Evolutionary conservation across 2,113 vertebrate species (phyloP).

Genomic region (Strix aluco): DNA sequence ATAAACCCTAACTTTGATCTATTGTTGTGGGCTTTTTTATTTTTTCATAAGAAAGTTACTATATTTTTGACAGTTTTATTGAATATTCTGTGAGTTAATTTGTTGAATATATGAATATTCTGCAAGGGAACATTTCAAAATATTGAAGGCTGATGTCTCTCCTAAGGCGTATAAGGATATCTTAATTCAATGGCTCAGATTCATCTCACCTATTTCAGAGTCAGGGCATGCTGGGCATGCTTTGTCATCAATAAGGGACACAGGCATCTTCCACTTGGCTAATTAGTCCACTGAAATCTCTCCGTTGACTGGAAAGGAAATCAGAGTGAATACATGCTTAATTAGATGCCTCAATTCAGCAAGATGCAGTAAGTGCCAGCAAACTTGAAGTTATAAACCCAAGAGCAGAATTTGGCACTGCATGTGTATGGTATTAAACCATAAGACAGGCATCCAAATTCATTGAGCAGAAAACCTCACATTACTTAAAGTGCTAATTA

Average conservation of each 20-base stretch:
- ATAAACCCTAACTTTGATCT: background rate
- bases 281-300: background rate
- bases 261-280: background rate
- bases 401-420: background rate
- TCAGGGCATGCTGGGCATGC: background rate
- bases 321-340: background rate
- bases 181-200: background rate
- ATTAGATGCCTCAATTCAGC: slow-evolving; percentile 8
- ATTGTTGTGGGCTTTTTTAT: background rate
- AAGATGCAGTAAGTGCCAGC: background rate
- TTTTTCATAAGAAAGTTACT: background rate
- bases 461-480: background rate
- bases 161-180: background rate
- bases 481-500: slow-evolving; percentile 18
- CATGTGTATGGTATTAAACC: background rate
- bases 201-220: background rate
- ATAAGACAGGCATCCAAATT: background rate
- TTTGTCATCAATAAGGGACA: background rate
- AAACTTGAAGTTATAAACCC: background rate
- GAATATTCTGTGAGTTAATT: background rate
- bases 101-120: background rate
- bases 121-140: background rate
- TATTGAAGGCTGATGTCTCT: background rate
- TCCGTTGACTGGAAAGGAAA: background rate
- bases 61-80: background rate